These are phyloP conservation scores for Lepidocyrtoides sp. DNA, from an alignment of 2,888 invertebrate genomes.

Conservation along the genomic window DNA sequence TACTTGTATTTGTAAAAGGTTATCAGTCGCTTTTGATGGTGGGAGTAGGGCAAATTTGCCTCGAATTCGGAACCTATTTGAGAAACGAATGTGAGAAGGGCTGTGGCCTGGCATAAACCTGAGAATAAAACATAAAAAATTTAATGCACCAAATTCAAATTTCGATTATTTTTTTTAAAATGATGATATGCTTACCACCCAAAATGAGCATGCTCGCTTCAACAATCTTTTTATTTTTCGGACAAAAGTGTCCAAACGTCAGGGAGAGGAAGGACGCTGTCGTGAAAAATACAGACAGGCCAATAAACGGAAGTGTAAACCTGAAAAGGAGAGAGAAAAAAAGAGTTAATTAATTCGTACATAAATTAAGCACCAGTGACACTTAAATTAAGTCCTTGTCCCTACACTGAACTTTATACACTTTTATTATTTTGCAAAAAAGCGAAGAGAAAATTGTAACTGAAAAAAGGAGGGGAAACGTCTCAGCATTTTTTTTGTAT, in stretches of 20 bases:
- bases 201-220: constrained; percentile 85
- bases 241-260: constrained; percentile 84
- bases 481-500: neutral
- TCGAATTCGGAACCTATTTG: constrained; percentile 85
- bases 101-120: constrained; percentile 84
- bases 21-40: constrained; percentile 82
- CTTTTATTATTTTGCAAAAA: neutral
- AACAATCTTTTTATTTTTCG: constrained; percentile 84
- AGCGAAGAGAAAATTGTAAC: neutral
- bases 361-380: too few relatives aligned
- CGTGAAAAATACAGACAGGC: constrained; percentile 83
- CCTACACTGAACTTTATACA: neutral
- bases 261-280: constrained; percentile 83
- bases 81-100: constrained; percentile 84
- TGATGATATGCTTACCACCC: constrained; percentile 80
- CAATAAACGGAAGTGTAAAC: constrained; percentile 84
- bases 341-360: too few relatives aligned
- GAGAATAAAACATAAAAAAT: constrained; percentile 19
- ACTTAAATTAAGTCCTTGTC: too few relatives aligned
- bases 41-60: constrained; percentile 83
- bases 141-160: too few relatives aligned
- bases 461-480: neutral
- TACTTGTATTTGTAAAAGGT: constrained; percentile 85
- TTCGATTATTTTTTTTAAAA: too few relatives aligned
- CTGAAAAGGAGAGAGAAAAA: constrained; percentile 69